Evolutionary conservation across 2,888 invertebrate species (phyloP).

Genomic region (Amphipyra tragopoginis): DNA sequence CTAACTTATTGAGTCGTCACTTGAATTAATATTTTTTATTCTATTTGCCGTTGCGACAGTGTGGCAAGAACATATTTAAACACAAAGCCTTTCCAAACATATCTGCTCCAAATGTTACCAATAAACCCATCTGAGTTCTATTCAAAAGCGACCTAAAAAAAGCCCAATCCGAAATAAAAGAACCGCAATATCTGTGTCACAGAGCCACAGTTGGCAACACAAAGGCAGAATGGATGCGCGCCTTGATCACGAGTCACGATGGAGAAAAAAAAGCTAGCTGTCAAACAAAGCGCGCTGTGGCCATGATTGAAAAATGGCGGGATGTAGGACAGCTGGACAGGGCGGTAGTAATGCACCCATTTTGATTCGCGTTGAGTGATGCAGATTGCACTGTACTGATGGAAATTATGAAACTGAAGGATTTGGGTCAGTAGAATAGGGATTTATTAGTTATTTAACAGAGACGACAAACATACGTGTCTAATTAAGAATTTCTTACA

Average conservation of each 20-base stretch:
- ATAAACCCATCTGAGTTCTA: slow-evolving; percentile 2
- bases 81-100: too few relatives aligned
- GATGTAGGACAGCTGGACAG: slow-evolving; percentile 52
- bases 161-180: slow-evolving; percentile 41
- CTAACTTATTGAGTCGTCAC: too few relatives aligned
- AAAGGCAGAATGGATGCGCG: slow-evolving; percentile 55
- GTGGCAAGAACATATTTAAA: too few relatives aligned
- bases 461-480: too few relatives aligned
- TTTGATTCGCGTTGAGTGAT: slow-evolving; percentile 36
- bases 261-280: slow-evolving; percentile 55
- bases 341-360: slow-evolving; percentile 1
- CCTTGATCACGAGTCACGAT: slow-evolving; percentile 50
- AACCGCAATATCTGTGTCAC: slow-evolving; percentile 51
- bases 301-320: slow-evolving; percentile 60
- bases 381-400: slow-evolving; percentile 23
- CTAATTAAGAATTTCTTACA: too few relatives aligned
- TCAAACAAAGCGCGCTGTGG: slow-evolving; percentile 55
- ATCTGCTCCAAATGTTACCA: background rate
- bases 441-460: background rate
- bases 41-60: too few relatives aligned
- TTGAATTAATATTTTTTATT: too few relatives aligned
- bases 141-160: slow-evolving; percentile 41
- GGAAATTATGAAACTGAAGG: slow-evolving; percentile 8
- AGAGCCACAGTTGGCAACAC: slow-evolving; percentile 31
- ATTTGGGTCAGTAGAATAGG: slow-evolving; percentile 9